phyloP scores from a whole-genome alignment of 2,113 vertebrate species.

The Poeciliopsis retropinna region DNA sequence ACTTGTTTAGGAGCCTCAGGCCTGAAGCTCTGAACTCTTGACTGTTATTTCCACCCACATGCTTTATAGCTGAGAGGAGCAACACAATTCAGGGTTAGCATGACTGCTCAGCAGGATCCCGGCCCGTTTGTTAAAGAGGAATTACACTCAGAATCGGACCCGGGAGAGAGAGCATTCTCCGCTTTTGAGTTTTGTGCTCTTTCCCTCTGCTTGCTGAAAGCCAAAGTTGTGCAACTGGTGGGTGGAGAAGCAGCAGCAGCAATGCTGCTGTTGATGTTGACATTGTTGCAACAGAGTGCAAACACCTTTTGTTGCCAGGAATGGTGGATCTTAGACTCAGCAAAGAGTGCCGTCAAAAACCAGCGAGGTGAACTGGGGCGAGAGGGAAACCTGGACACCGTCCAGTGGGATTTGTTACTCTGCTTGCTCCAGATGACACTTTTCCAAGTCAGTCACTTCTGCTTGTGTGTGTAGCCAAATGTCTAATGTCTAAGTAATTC shows the following conservation, averaged over 20 bases:
- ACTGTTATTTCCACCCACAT: conserved; percentile 36
- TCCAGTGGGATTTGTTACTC: not conserved
- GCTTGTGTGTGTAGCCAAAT: not conserved
- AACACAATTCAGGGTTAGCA: not conserved
- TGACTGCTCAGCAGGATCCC: not conserved
- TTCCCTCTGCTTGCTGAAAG: not conserved
- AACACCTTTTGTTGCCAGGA: conserved; percentile 7
- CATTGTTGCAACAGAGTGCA: conserved; percentile 3
- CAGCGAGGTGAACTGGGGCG: not conserved
- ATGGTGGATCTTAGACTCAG: not conserved
- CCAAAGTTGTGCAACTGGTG: conserved; percentile 1
- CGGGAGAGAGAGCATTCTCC: not conserved
- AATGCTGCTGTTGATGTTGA: not conserved
- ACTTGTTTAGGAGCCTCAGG: conserved; percentile 59
- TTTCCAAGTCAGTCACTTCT: not conserved
- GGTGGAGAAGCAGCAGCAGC: not conserved
- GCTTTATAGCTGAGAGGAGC: conserved; percentile 13
- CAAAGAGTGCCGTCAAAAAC: not conserved
- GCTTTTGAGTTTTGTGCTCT: not conserved
- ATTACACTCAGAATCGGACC: not conserved
- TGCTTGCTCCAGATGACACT: not conserved
- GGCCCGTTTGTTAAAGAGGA: not conserved
- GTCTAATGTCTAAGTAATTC: not conserved
- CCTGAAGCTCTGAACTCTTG: conserved; percentile 2
- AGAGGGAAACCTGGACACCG: conserved; percentile 24